A percentile compares a stretch with the other conserved stretches of the same genome.
Evolutionary conservation across 2,888 invertebrate genomes (phyloP).

Genomic region (Lepidochrysops patricia): DNA sequence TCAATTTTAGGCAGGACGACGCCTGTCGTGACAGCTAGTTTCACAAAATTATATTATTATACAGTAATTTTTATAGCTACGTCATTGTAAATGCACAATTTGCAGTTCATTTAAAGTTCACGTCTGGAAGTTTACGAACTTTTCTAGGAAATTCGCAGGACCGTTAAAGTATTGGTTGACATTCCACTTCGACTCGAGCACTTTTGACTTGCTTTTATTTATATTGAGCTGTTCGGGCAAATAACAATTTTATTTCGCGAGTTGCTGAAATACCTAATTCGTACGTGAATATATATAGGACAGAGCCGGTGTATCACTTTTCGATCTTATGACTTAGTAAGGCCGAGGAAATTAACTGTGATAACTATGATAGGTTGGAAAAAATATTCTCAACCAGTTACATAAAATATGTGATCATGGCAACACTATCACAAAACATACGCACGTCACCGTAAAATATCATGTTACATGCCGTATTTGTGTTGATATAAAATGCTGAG

Average conservation of each 20-base stretch:
- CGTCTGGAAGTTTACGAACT: not conserved
- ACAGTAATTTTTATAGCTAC: too few species aligned
- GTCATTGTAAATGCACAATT: too few species aligned
- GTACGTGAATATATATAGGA: not conserved
- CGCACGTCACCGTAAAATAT: not conserved
- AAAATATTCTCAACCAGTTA: too few species aligned
- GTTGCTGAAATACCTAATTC: too few species aligned
- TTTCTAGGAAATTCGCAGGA: not conserved
- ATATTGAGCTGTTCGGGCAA: not conserved
- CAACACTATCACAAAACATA: not conserved
- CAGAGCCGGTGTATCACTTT: too few species aligned
- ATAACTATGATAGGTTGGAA: too few species aligned
- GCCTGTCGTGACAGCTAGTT: too few species aligned
- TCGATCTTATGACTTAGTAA: too few species aligned
- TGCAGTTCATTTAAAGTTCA: conserved; percentile 4
- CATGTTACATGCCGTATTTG: not conserved
- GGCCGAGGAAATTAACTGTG: too few species aligned
- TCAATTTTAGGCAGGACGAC: too few species aligned
- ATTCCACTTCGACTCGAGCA: not conserved
- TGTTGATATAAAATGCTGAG: conserved; percentile 3
- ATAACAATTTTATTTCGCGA: not conserved
- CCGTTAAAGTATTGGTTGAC: conserved; percentile 1
- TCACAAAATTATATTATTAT: too few species aligned
- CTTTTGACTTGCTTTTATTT: not conserved
- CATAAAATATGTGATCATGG: too few species aligned